Conservation (phyloP, 2,888 invertebrate species). For the Stenurella melanura region DNA sequence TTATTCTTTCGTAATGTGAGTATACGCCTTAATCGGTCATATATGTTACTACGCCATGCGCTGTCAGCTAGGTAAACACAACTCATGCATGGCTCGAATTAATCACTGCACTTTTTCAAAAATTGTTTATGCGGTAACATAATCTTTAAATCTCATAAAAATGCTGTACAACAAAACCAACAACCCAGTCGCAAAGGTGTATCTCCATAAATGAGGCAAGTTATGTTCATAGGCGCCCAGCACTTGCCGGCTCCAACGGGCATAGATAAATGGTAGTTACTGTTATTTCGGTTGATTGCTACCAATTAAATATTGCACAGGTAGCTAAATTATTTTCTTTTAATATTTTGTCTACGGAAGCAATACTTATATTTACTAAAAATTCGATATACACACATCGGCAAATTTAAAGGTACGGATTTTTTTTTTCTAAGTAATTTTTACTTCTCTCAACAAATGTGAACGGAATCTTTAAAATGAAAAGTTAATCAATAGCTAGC, state of each 20-base stretch:
- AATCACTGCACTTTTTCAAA: constrained; percentile 20
- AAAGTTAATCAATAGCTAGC: no score
- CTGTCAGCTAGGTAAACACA: constrained; percentile 23
- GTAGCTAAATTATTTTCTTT: no score
- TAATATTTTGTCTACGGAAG: no score
- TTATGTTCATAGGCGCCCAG: background rate
- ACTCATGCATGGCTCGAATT: constrained; percentile 9
- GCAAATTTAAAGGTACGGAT: no score
- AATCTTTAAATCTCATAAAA: background rate
- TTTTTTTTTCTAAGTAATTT: no score
- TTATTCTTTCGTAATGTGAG: constrained; percentile 44
- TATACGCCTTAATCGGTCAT: constrained; percentile 39
- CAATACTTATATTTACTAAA: no score
- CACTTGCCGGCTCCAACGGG: background rate
- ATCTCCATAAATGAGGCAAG: background rate
- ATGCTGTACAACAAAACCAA: background rate
- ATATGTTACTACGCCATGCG: constrained; percentile 20
- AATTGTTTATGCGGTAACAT: background rate
- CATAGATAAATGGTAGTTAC: background rate
- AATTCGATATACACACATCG: no score
- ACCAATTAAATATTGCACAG: no score
- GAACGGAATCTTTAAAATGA: no score
- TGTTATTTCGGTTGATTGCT: no score
- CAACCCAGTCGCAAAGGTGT: background rate
- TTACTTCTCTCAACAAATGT: no score